These are phyloP conservation scores for Morpho achilles DNA, from an alignment of 2,888 invertebrate species.

Conservation along the genomic window DNA sequence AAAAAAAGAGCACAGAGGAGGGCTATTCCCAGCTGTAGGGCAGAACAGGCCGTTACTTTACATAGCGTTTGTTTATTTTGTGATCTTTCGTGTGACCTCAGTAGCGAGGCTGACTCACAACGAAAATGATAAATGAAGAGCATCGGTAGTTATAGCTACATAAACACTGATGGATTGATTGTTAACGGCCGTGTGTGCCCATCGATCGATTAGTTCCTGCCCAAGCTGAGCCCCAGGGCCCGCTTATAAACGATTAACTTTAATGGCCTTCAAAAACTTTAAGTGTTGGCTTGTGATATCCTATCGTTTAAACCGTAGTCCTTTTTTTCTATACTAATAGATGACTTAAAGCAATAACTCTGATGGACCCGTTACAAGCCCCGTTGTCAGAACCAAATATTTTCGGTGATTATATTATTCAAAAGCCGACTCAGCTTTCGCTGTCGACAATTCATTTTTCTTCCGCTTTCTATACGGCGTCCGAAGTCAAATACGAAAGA, in stretches of 20 bases:
- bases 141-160: slow-evolving; percentile 73
- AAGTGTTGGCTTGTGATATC: slow-evolving; percentile 50
- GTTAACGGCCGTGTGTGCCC: slow-evolving; percentile 64
- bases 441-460: slow-evolving; percentile 38
- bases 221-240: slow-evolving; percentile 52
- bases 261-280: slow-evolving; percentile 70
- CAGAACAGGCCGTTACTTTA: no score
- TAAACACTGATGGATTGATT: slow-evolving; percentile 77
- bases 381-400: slow-evolving; percentile 30
- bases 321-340: slow-evolving; percentile 51
- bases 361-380: slow-evolving; percentile 39
- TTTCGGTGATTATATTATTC: slow-evolving; percentile 29
- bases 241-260: slow-evolving; percentile 67
- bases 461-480: slow-evolving; percentile 38
- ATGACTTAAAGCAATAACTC: slow-evolving; percentile 42
- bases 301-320: slow-evolving; percentile 42
- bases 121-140: slow-evolving; percentile 76
- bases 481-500: slow-evolving; percentile 67
- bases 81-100: slow-evolving; percentile 67
- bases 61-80: slow-evolving; percentile 1
- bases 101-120: slow-evolving; percentile 66
- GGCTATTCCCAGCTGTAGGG: no score
- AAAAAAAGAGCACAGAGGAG: no score
- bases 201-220: slow-evolving; percentile 74
- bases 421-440: slow-evolving; percentile 34